Base-by-base conservation (phyloP, 2,113 vertebrate species). In the Diphyllodes magnificus region DNA sequence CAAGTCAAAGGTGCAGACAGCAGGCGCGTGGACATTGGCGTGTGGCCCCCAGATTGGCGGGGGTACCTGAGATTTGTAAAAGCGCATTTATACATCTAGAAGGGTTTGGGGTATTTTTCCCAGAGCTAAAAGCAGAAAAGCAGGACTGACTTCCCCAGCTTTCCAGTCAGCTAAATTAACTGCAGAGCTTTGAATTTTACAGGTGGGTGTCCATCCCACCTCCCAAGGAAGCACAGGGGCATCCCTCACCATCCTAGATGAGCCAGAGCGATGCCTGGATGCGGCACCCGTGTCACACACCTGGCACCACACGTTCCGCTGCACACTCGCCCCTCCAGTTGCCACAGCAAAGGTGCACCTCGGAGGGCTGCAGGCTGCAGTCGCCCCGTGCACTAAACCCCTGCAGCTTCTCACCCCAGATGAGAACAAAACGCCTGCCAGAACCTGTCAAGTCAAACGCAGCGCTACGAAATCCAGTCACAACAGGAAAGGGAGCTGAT, bases 221-320 rank as follows among this genome's bases (percentile, higher is more conserved):
- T 68, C 22, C 15, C 54, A 25, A 6, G 3, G 1, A 64, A 47
- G 31, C 17, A 14, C n/a, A 16, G 0, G 5, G 15, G 45, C 45
- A 83, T 24, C 80, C 35, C 57, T 60, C 37, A 4, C 42, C 42
- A 2, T 7, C 22, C 33, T 0, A 1, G 6, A 22, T 6, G 4
- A 15, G 35, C 9, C 16, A 1, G 9, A 7, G n/a, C 2, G 0
- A 1, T 7, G 31, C 24, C 14, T 2, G 35, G 31, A 11, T 8
- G 69, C 15, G 35, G 44, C 50, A 51, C 2, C 70, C 33, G 59
- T 17, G 60, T 13, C 61, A 18, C 77, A 53, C 44, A 15, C 28
- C 42, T 22, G 68, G 54, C 76, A 61, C 69, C 39, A 45, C 30
- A 2, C 0, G 4, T 16, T 14, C 57, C 49, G 2, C 47, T 39